Evolutionary conservation across 2,113 vertebrate genomes (phyloP).

Genomic region (Acrocephalus arundinaceus): DNA sequence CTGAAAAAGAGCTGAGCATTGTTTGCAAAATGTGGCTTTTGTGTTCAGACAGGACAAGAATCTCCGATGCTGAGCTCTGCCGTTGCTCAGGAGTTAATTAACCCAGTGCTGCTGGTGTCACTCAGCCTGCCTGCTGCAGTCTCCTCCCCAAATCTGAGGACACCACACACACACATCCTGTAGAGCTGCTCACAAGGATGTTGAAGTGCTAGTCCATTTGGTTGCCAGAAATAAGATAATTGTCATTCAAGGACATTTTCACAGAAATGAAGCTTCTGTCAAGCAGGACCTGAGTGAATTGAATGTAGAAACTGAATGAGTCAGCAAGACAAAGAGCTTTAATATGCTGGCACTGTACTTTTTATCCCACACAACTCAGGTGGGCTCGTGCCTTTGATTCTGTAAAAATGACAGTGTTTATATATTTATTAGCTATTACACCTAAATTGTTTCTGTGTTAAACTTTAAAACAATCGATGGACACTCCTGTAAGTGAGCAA

Average conservation of each 20-base stretch:
- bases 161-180: background rate
- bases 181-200: background rate
- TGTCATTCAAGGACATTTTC: constrained; percentile 32
- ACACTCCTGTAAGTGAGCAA: background rate
- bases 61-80: background rate
- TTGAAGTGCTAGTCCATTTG: background rate
- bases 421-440: background rate
- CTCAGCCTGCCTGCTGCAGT: background rate
- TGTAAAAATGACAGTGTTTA: background rate
- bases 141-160: background rate
- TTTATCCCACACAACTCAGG: background rate
- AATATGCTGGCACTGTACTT: background rate
- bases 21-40: background rate
- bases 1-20: background rate
- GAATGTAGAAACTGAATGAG: constrained; percentile 1
- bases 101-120: background rate
- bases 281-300: constrained; percentile 6
- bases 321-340: background rate
- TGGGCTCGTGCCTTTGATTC: background rate
- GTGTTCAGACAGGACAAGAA: background rate
- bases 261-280: constrained; percentile 29
- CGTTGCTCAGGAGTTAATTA: background rate
- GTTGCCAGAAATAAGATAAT: constrained; percentile 55
- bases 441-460: background rate
- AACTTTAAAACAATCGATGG: background rate